Conservation (phyloP, 2,113 vertebrate species). For the Sakesphorus luctuosus region DNA sequence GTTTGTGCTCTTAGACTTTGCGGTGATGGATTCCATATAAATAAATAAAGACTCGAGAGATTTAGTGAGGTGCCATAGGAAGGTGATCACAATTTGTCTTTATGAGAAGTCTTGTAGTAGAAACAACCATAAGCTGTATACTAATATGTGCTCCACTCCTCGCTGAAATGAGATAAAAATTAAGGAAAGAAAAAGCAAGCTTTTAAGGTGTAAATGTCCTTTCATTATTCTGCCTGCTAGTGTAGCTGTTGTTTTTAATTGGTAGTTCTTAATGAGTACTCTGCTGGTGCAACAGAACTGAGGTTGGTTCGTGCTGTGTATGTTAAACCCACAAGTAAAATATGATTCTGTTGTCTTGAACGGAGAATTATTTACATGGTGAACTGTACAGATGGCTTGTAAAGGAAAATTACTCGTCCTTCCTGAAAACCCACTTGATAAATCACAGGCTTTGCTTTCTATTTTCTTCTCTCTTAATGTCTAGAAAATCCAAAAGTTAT, state of each 20-base stretch:
- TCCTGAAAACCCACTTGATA: constrained; percentile 70
- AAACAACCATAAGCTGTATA: neutral
- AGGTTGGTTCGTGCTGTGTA: neutral
- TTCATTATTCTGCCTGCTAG: neutral
- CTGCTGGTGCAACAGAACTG: constrained; percentile 5
- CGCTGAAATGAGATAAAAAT: neutral
- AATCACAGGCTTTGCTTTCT: constrained; percentile 61
- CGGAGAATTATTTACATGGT: constrained; percentile 38
- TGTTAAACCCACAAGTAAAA: constrained; percentile 30
- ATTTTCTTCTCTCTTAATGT: constrained; percentile 34
- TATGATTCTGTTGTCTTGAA: constrained; percentile 45
- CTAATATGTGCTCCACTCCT: neutral
- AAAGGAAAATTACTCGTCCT: constrained; percentile 63
- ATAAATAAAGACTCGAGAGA: constrained; percentile 50
- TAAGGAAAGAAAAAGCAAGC: neutral
- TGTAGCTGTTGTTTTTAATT: constrained; percentile 40
- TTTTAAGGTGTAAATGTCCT: neutral
- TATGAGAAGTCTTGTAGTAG: neutral
- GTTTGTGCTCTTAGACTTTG: neutral
- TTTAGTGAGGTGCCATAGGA: constrained; percentile 20
- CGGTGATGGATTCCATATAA: constrained; percentile 38
- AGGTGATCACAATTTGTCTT: constrained; percentile 36
- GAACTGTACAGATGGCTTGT: constrained; percentile 61
- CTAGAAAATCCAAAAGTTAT: constrained; percentile 65
- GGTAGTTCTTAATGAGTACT: constrained; percentile 36